A percentile compares a stretch with the other conserved stretches of the same genome.
Evolutionary conservation across 1,140 invertebrate species (phyloP).

Genomic region (Popillia japonica): DNA sequence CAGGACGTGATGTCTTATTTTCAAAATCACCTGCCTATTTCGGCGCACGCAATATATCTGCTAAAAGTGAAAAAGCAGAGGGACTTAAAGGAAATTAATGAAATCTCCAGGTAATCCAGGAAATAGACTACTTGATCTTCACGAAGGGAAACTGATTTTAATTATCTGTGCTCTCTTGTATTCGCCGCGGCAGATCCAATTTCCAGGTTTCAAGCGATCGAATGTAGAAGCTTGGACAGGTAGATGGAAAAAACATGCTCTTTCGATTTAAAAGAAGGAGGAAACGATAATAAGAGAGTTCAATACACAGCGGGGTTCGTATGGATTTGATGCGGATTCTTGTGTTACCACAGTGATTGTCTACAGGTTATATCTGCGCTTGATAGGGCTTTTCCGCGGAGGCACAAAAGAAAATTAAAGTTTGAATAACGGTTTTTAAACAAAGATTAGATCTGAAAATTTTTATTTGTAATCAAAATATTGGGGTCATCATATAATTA

Average conservation of each 20-base stretch:
- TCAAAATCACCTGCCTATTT: constrained; percentile 15
- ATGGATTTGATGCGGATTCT: too few relatives aligned
- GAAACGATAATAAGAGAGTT: too few relatives aligned
- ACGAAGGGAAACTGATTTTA: constrained; percentile 31
- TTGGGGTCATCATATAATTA: too few relatives aligned
- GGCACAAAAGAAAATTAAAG: too few relatives aligned
- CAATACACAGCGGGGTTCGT: too few relatives aligned
- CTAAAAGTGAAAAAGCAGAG: constrained; percentile 12
- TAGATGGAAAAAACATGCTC: not conserved
- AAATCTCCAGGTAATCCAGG: constrained; percentile 31
- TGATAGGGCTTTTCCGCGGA: too few relatives aligned
- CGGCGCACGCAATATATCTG: not conserved
- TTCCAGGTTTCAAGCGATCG: constrained; percentile 7
- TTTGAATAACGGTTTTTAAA: too few relatives aligned
- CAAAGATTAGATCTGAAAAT: too few relatives aligned
- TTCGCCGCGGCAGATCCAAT: constrained; percentile 18
- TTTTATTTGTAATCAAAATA: too few relatives aligned
- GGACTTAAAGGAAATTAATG: constrained; percentile 22
- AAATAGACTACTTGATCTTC: constrained; percentile 34
- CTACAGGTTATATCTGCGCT: too few relatives aligned
- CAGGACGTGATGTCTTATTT: not conserved
- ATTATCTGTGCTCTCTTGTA: constrained; percentile 30
- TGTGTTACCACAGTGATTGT: too few relatives aligned
- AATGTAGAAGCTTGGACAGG: constrained; percentile 7
- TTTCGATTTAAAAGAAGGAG: too few relatives aligned